Percentiles rank a stretch among this genome's conserved stretches.
Conservation (phyloP, 2,113 vertebrate genomes). For the Cacatua alba region DNA sequence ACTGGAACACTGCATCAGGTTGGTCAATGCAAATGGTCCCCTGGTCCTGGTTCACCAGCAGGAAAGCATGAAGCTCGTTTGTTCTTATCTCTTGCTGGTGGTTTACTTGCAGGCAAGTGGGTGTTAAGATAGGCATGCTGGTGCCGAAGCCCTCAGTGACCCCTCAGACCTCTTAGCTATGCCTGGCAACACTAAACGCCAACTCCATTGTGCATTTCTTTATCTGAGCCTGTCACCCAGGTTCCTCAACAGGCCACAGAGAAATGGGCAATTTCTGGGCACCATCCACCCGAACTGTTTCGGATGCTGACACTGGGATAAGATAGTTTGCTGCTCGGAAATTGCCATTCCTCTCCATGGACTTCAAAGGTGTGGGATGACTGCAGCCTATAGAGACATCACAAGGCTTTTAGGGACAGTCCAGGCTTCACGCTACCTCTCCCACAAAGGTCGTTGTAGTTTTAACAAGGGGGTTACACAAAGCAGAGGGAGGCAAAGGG, state of each 20-base stretch:
- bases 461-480: neutral
- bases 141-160: neutral
- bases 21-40: accelerated
- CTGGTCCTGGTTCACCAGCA: neutral
- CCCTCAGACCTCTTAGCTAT: neutral
- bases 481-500: neutral
- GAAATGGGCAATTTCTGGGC: neutral
- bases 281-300: neutral
- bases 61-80: neutral
- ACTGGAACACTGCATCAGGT: neutral
- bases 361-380: neutral
- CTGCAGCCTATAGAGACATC: accelerated
- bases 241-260: neutral
- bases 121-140: accelerated
- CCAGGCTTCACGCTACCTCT: neutral
- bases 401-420: neutral
- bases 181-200: neutral
- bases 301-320: neutral
- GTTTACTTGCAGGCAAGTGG: neutral
- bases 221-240: neutral
- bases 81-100: neutral
- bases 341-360: neutral
- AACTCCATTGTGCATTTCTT: neutral
- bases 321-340: neutral
- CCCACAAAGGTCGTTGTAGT: accelerated